Base-by-base conservation (phyloP, 2,888 invertebrate species). In the Drosophila conformis region DNA sequence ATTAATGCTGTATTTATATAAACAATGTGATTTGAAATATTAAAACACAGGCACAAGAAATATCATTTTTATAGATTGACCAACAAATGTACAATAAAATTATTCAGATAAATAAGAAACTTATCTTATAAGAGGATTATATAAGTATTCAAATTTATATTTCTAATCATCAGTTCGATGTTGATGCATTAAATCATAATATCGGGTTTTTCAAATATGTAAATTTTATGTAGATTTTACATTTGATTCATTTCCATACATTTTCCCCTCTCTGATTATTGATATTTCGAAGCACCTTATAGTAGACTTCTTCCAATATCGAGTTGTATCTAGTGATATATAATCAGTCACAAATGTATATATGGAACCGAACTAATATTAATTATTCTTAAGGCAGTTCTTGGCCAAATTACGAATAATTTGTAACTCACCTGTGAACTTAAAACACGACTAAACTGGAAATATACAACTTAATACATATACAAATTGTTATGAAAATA, bases 1-100 rank as follows among this genome's bases (percentile, higher is more conserved):
- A 25, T 7, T 15, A 21, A 15, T 25, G 1, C 8, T 0, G 0
- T 1, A 46, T 13, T 21, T 46, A 42, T 21, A 1, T 2, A 21
- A 21, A 7, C 13, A 46, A 13, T 21, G 6, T 21, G n/a, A 42
- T 11, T n/a, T n/a, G 13, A 46, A 21, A 46, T 3, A 21, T 21
- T 21, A 2, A 13, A 21, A 46, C 13, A 7, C 2, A 15, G 21
- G 4, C 8, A 4, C 0, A 15, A 21, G 21, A 46, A 21, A 8
- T 15, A 8, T 15, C 0, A 15, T 25, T 15, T 25, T 7, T 2
- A 1, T 1, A 15, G 15, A 1, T 1, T n/a, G 2, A 15, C 21
- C 4, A 4, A 25, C 1, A 7, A 8, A 46, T 46, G 0, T 1
- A 8, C 2, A 0, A 21, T 4, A 15, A 4, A 7, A 4, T 7